Evolutionary conservation across 1,140 invertebrate species (phyloP), one percentile per base, ranked within the genome.

Genomic region (Brachionus sp.): DNA sequence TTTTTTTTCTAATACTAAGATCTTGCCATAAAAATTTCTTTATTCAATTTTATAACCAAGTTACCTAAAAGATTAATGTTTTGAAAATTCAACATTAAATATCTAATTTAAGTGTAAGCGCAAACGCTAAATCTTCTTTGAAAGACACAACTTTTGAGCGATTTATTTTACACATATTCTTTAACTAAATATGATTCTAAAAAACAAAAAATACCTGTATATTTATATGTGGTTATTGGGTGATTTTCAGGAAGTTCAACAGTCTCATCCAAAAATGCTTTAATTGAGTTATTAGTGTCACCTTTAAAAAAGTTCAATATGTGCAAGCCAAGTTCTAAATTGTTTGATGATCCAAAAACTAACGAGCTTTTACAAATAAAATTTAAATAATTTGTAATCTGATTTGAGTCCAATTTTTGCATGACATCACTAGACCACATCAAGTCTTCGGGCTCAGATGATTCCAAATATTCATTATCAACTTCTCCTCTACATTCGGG

Each of bases 401-500:
- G 62, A 62, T 29, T 19, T 23, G 53, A 16, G 9, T 66, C 33
- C 13, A 66, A 25, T 23, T 80, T 80, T 23, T 33, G 1, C 50
- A 80, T 19, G 1, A 64, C 50, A 23, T 80, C 77, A 44, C 77
- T 44, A 3, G 77, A 80, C 77, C 77, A 80, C 77, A 80, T 80
- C 5, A 80, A 80, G 39, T 80, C 77, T 12, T 80, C 77, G 10
- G n/a, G 3, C 35, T 80, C 77, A 5, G 19, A 33, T 19, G 44
- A 2, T 78, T 6, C 12, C 37, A 80, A 19, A 62, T 80, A 37
- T 29, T 80, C 50, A 62, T 42, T 2, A 12, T 80, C 62, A 2
- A 42, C n/a, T 62, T 16, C 0, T 12, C 10, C 16, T 64, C n/a
- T 80, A 83, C 86, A 89, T 37, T 83, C 77, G 50, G 94, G 94